Conservation (phyloP, 2,888 invertebrate genomes). For the Tenthredo scrophulariae region DNA sequence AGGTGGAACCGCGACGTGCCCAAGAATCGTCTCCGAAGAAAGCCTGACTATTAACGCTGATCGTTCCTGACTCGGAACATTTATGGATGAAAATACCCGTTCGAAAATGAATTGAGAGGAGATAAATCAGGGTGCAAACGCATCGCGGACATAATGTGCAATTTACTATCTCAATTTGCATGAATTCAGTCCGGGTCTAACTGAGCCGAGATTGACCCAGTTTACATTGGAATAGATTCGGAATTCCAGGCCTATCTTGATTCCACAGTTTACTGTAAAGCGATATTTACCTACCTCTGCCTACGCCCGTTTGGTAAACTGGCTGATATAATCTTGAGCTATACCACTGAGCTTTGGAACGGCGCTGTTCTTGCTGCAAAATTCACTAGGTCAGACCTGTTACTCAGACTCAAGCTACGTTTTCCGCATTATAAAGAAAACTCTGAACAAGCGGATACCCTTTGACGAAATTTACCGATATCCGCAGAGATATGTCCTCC, state of each 20-base stretch:
- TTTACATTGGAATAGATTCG: neutral
- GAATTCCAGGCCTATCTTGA: constrained; percentile 38
- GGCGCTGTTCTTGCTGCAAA: neutral
- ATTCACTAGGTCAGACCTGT: neutral
- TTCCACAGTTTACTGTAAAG: constrained; percentile 13
- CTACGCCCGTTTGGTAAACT: neutral
- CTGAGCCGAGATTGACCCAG: constrained; percentile 38
- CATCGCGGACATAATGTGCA: neutral
- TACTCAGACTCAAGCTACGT: neutral
- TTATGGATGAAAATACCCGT: neutral
- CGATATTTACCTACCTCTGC: constrained; percentile 10
- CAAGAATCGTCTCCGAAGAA: neutral
- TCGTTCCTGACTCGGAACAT: neutral
- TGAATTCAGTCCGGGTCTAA: constrained; percentile 11
- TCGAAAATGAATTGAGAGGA: neutral
- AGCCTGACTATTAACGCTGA: no score
- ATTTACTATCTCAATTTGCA: constrained; percentile 2
- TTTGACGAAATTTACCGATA: no score
- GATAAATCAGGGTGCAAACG: neutral
- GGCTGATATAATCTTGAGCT: constrained; percentile 34
- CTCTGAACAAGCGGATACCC: neutral
- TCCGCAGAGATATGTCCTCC: neutral
- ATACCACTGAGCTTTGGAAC: neutral
- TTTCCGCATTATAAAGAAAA: constrained; percentile 2
- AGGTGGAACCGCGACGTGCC: neutral